Evolutionary conservation across 1,140 invertebrate genomes (phyloP).

Genomic region (Cydia pomonella): DNA sequence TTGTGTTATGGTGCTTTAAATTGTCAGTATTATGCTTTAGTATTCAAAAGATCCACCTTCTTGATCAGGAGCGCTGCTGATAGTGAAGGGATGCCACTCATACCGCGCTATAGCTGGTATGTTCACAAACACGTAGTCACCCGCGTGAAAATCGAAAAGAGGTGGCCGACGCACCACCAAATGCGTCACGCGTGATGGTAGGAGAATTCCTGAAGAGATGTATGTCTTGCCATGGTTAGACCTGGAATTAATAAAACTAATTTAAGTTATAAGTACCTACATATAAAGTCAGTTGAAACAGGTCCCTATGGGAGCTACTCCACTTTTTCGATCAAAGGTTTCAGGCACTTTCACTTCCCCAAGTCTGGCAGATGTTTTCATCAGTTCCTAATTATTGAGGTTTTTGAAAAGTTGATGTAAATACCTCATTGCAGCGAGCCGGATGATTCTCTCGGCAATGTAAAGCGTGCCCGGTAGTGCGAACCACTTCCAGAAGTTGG

Average conservation of each 20-base stretch:
- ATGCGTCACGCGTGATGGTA: conserved; percentile 93
- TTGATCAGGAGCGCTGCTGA: conserved; percentile 97
- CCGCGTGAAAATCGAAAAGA: conserved; percentile 94
- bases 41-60: conserved; percentile 83
- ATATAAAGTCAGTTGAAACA: too few relatives aligned
- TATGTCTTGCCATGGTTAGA: conserved; percentile 90
- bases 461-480: conserved; percentile 91
- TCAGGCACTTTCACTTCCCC: not conserved
- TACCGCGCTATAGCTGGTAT: conserved; percentile 95
- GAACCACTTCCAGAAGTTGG: conserved; percentile 98
- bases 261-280: too few relatives aligned
- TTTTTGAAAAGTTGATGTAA: not conserved
- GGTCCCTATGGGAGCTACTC: too few relatives aligned
- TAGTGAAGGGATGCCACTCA: conserved; percentile 99
- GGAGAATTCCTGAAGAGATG: conserved; percentile 90
- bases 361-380: not conserved
- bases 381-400: not conserved
- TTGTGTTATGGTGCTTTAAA: too few relatives aligned
- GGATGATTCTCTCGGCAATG: conserved; percentile 87
- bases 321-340: not conserved
- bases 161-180: conserved; percentile 92
- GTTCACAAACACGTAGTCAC: conserved; percentile 97
- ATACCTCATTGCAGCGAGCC: conserved; percentile 80
- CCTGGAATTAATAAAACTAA: conserved; percentile 47
- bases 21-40: too few relatives aligned